Conservation (phyloP, 2,797 vertebrate species). For the Merluccius polli region DNA sequence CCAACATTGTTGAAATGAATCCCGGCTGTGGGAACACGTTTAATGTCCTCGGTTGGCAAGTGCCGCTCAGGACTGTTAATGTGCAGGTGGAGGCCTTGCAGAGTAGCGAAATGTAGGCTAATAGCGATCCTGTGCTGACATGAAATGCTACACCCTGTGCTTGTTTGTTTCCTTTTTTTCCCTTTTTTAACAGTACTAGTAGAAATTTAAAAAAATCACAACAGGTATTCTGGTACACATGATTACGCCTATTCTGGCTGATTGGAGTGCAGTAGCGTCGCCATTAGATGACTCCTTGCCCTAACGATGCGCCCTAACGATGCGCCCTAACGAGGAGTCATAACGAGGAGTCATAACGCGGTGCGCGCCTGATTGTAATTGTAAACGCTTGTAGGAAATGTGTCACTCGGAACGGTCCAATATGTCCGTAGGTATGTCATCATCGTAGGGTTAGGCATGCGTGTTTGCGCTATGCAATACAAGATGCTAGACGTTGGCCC, state of each 20-base stretch:
- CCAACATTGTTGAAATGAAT: constrained; percentile 10
- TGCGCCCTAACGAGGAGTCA: not conserved
- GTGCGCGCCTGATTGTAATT: not conserved
- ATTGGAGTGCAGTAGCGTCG: not conserved
- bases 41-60: constrained; percentile 14
- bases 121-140: constrained; percentile 2
- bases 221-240: not conserved
- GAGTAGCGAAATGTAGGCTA: constrained; percentile 20
- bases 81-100: not conserved
- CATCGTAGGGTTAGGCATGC: too few species aligned
- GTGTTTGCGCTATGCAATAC: not conserved
- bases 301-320: not conserved
- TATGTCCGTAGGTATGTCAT: too few species aligned
- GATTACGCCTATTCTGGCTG: not conserved
- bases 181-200: not conserved
- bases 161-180: not conserved
- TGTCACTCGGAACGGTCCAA: too few species aligned
- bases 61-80: constrained; percentile 17
- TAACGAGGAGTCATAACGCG: not conserved
- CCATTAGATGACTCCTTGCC: not conserved
- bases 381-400: not conserved
- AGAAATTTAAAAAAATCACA: not conserved
- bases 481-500: not conserved
- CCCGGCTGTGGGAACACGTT: constrained; percentile 23
- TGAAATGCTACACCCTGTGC: not conserved